Percentiles rank a stretch among this genome's conserved stretches.
Evolutionary conservation across 1,140 invertebrate genomes (phyloP).

Genomic region (Drosophila simulans): DNA sequence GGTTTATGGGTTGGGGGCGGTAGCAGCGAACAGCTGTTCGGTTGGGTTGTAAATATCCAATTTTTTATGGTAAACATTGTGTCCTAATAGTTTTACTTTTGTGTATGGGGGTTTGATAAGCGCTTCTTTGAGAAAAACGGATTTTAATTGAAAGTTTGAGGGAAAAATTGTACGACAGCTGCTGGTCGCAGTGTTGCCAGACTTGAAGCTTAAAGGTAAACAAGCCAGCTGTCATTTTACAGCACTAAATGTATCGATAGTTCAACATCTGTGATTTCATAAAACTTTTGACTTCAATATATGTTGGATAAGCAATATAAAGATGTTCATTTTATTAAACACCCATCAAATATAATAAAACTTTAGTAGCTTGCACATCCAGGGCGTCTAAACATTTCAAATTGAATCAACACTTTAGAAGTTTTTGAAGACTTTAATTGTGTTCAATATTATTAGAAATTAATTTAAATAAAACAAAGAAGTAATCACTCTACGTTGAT

Average conservation of each 20-base stretch:
- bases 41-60: background rate
- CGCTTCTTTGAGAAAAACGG: background rate
- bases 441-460: no score
- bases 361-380: no score
- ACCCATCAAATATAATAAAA: no score
- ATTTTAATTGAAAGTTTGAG: background rate
- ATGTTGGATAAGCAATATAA: background rate
- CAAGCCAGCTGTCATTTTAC: background rate
- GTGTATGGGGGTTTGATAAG: background rate
- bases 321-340: no score
- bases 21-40: slow-evolving; percentile 27
- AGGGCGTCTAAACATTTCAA: no score
- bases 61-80: background rate
- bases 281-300: background rate
- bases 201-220: background rate
- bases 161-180: slow-evolving; percentile 9
- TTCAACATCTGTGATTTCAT: background rate
- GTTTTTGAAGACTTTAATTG: no score
- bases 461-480: no score
- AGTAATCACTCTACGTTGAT: no score
- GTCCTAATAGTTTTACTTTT: background rate
- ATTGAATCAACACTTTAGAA: no score
- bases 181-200: background rate
- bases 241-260: background rate
- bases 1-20: background rate